phyloP scores from a whole-genome alignment of 2,888 invertebrate genomes.

The Cacoxenus indagator region DNA sequence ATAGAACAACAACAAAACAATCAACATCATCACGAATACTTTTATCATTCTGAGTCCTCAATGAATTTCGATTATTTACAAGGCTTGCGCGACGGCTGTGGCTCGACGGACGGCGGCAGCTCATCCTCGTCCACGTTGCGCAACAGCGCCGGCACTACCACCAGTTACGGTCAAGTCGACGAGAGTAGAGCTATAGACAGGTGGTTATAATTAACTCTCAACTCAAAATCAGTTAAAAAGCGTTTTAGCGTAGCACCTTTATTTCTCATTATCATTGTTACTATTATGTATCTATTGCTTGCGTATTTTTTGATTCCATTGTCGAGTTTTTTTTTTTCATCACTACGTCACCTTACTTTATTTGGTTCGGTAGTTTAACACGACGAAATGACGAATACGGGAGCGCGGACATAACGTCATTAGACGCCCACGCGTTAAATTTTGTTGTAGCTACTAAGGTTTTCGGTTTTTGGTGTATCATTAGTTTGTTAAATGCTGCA shows the following conservation, averaged over 20 bases:
- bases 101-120: conserved; percentile 39
- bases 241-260: neutral
- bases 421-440: neutral
- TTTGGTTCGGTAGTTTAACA: too few species aligned
- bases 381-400: too few species aligned
- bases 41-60: conserved; percentile 63
- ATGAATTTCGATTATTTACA: conserved; percentile 69
- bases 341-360: too few species aligned
- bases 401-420: too few species aligned
- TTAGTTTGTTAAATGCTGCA: neutral
- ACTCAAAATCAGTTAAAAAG: conserved; percentile 30
- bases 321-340: neutral
- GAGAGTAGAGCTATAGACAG: conserved; percentile 69
- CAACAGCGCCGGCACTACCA: conserved; percentile 31
- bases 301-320: neutral
- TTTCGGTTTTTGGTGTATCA: neutral
- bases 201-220: conserved; percentile 62
- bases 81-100: conserved; percentile 47
- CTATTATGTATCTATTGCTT: neutral
- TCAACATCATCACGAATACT: conserved; percentile 46
- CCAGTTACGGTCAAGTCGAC: conserved; percentile 61
- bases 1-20: too few species aligned
- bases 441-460: neutral
- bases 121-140: conserved; percentile 42
- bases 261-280: too few species aligned